These are phyloP conservation scores for Odontothrips loti DNA, from an alignment of 2,888 invertebrate genomes.

Conservation along the genomic window DNA sequence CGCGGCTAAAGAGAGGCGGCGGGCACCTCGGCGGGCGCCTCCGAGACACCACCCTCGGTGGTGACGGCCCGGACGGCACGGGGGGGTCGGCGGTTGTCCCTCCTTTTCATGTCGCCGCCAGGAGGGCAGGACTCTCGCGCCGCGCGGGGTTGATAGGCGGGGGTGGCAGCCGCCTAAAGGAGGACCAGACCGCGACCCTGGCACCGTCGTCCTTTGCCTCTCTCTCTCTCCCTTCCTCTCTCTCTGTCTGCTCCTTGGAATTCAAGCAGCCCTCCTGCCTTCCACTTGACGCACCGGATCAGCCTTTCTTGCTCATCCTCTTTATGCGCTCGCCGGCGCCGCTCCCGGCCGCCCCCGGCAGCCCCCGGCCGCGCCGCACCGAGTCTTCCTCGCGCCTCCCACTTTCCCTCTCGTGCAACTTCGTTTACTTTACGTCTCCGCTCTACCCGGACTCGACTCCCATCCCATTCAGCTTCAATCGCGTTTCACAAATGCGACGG, in stretches of 20 bases:
- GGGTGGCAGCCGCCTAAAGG: too few species aligned
- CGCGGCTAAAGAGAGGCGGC: background rate
- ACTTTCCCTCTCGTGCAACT: constrained; percentile 5
- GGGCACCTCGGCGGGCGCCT: background rate
- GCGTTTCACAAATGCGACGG: constrained; percentile 25
- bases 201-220: too few species aligned
- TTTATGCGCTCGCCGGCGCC: background rate
- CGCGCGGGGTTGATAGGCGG: too few species aligned
- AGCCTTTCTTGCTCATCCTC: constrained; percentile 24
- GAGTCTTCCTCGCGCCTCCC: background rate
- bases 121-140: too few species aligned
- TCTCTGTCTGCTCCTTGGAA: background rate
- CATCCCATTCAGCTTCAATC: constrained; percentile 22
- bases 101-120: background rate
- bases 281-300: constrained; percentile 21
- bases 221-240: too few species aligned
- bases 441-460: background rate
- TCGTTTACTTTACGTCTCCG: constrained; percentile 19
- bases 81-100: background rate
- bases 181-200: too few species aligned
- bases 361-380: background rate
- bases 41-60: background rate
- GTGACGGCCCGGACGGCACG: background rate
- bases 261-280: constrained; percentile 7
- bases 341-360: background rate